These are phyloP conservation scores for Bolinopsis microptera DNA, from an alignment of 37 sponge, comb jelly and placozoan genomes.

Conservation along the genomic window DNA sequence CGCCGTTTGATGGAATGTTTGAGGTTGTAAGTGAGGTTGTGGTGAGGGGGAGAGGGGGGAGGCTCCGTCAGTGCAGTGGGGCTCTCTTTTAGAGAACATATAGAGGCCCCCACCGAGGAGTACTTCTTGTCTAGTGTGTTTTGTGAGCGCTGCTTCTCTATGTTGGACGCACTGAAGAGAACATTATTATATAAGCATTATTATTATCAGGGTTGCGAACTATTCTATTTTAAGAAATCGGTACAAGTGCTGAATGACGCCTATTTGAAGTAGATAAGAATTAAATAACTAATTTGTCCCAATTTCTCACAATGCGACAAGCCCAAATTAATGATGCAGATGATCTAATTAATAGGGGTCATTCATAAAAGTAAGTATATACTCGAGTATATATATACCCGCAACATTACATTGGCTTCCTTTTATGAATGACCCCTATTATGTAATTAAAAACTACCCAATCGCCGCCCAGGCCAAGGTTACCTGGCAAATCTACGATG, in stretches of 20 bases:
- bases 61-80: not conserved
- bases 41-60: not conserved
- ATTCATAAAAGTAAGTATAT: too few relatives aligned
- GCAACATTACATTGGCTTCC: too few relatives aligned
- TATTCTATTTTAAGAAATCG: too few relatives aligned
- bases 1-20: conserved; percentile 54
- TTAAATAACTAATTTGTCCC: too few relatives aligned
- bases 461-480: too few relatives aligned
- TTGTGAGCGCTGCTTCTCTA: conserved; percentile 4
- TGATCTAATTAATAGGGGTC: too few relatives aligned
- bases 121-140: conserved; percentile 18
- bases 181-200: not conserved
- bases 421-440: not conserved
- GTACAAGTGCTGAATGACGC: too few relatives aligned
- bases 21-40: not conserved
- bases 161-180: conserved; percentile 50
- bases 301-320: too few relatives aligned
- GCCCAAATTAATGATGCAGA: too few relatives aligned
- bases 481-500: conserved; percentile 53
- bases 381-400: too few relatives aligned
- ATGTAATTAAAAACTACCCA: not conserved
- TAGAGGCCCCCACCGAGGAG: conserved; percentile 47
- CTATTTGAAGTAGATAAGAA: too few relatives aligned
- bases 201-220: too few relatives aligned
- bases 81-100: not conserved